Evolutionary conservation across 2,113 vertebrate genomes (phyloP), one percentile per base, ranked within the genome.

Genomic region (Urocitellus parryii): DNA sequence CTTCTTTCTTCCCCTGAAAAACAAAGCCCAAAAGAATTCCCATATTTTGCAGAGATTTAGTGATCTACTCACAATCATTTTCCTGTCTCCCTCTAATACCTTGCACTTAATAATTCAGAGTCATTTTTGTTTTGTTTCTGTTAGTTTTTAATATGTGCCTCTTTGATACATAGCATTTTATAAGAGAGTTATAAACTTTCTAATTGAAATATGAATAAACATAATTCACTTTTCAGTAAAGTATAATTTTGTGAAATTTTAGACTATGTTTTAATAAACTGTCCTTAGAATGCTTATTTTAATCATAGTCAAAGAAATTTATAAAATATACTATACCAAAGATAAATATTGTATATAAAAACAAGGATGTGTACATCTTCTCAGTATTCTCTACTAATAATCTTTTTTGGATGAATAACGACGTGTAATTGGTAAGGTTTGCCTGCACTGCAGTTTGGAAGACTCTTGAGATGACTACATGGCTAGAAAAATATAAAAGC

Each of bases 171-270:
- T 80, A 3, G 48, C 11, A 42, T 25, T 74, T 95, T 83, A 51
- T 22, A 58, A 37, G 0, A 80, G 4, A 77, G 10, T 8, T 37
- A 22, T 13, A 87, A 65, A 76, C 8, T 72, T 27, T 86, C 4
- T 74, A 0, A 87, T 82, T 72, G 17, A 53, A 73, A 13, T 61
- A 86, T 2, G 67, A 53, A 48, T 70, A n/a, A 83, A 12, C 65
- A 63, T 37, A 85, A 61, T 25, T 78, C 20, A 77, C 11, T 78
- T 83, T 10, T 22, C 5, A 16, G 12, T n/a, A 8, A 37, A 22
- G 12, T 12, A 48, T 5, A 42, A 56, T 56, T 80, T 91, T n/a
- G 65, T 80, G 70, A 94, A 93, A 72, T 51, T 14, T 81, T 58
- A 84, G 25, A 1, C 70, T 8, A 10, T 86, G 4, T 45, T 51